Evolutionary conservation across 2,888 invertebrate genomes (phyloP), one percentile per base, ranked within the genome.

Genomic region (Teleogryllus oceanicus): DNA sequence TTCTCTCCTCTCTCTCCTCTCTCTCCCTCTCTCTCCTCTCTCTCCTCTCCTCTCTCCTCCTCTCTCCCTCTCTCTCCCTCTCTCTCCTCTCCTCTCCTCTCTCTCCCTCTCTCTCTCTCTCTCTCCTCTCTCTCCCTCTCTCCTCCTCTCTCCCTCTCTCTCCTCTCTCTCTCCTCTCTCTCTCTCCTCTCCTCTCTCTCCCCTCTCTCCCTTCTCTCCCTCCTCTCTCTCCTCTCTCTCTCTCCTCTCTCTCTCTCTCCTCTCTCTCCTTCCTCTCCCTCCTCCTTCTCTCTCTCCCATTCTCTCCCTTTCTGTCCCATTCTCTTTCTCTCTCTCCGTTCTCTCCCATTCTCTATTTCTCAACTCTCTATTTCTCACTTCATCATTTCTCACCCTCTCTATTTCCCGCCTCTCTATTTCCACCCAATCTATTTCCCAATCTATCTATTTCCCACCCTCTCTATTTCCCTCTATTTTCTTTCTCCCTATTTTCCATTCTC

Each of bases 141-240:
- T 3, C 2, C 16, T 11, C n/a, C 62, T n/a, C n/a, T 11, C 62
- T 62, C 62, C 0, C 18, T 62, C 2, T 62, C 62, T 2, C n/a
- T n/a, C 62, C 0, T n/a, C 62, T 62, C 2, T 2, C 18, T 5
- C 18, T 62, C 2, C 62, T n/a, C n/a, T 5, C 62, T 24, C 37
- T 37, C 1, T 1, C 1, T 0, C 3, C 13, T 62, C n/a, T 4
- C 13, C 62, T 5, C 3, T 62, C 10, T 12, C 1, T 10, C 1
- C 62, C 62, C 62, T 18, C 11, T 62, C 11, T 0, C 62, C 2
- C n/a, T 3, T 51, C 18, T 3, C 2, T 2, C 5, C n/a, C 62
- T 5, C n/a, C 62, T 11, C 62, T n/a, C 62, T 62, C 4, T 62
- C 62, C 3, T 62, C 11, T 62, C 62, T 11, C 62, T 10, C 62